These are phyloP conservation scores for Apis cerana DNA, from an alignment of 1,140 invertebrate genomes.

Conservation along the genomic window DNA sequence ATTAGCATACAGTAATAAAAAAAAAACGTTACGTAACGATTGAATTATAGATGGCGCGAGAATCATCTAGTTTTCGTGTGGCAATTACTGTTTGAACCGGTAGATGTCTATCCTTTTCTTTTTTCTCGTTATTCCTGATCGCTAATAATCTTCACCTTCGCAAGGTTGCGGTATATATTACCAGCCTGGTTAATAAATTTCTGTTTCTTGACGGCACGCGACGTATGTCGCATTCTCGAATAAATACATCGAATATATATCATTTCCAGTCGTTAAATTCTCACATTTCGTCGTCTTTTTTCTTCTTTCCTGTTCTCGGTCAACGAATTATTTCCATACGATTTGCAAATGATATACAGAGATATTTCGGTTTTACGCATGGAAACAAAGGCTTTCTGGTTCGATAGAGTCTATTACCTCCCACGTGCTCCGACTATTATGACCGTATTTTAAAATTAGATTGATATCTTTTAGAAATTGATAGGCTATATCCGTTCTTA, in stretches of 20 bases:
- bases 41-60: neutral
- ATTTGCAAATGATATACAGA: neutral
- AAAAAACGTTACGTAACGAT: constrained; percentile 20
- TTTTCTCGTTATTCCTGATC: neutral
- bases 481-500: neutral
- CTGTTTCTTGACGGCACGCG: neutral
- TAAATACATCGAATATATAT: neutral
- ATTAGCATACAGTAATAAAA: too few species aligned
- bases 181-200: neutral
- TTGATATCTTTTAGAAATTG: neutral
- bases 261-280: too few species aligned
- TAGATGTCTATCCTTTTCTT: neutral
- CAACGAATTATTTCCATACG: neutral
- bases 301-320: neutral
- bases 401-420: neutral
- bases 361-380: constrained; percentile 1
- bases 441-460: neutral
- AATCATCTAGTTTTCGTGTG: neutral
- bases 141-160: neutral
- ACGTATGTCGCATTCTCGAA: neutral
- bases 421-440: neutral
- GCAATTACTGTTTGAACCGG: neutral
- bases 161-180: neutral
- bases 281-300: too few species aligned
- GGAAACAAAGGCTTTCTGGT: neutral